Percentiles rank a stretch among this genome's conserved stretches.
Evolutionary conservation across 2,797 vertebrate genomes (phyloP).

Genomic region (Manis pentadactyla): DNA sequence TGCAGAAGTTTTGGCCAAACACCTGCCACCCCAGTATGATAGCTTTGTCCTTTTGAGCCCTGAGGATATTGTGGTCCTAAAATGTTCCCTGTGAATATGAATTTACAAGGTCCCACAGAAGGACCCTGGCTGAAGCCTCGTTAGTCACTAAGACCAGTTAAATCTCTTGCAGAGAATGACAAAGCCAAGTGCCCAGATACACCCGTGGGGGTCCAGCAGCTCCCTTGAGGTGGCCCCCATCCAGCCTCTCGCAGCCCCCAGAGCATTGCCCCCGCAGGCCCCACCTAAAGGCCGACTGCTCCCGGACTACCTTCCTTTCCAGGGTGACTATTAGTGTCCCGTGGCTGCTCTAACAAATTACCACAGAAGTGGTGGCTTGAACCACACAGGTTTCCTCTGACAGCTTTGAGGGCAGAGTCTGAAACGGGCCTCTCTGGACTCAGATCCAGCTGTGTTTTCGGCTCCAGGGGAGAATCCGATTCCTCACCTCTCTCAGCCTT

Average conservation of each 20-base stretch:
- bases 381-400: fast-evolving
- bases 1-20: not conserved
- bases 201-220: fast-evolving
- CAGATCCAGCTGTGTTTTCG: not conserved
- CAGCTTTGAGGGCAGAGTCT: not conserved
- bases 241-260: not conserved
- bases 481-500: not conserved
- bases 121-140: fast-evolving
- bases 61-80: not conserved
- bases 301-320: fast-evolving
- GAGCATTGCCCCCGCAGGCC: fast-evolving
- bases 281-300: fast-evolving
- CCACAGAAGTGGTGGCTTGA: fast-evolving
- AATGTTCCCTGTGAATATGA: not conserved
- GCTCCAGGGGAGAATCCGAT: fast-evolving
- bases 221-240: fast-evolving
- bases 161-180: not conserved
- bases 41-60: not conserved
- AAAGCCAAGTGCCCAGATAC: fast-evolving
- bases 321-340: not conserved
- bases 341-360: too few relatives aligned
- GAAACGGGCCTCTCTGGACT: not conserved
- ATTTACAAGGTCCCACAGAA: not conserved
- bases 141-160: not conserved
- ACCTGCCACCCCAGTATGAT: not conserved